A percentile compares a stretch with the other conserved stretches of the same genome.
phyloP scores from a whole-genome alignment of 2,113 vertebrate species.

The Syrrhaptes paradoxus region DNA sequence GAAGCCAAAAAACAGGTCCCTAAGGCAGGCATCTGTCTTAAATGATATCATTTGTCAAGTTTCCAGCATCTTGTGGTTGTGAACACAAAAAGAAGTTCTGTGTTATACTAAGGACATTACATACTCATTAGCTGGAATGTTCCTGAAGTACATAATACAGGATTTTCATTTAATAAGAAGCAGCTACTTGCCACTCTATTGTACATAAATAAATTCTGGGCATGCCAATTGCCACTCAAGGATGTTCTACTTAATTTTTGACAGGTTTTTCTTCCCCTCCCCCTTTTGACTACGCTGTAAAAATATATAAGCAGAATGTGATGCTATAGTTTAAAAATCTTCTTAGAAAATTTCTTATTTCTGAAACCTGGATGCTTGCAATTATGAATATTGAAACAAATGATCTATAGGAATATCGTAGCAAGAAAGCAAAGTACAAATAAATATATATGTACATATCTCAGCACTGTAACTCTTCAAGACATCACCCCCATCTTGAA shows the following conservation, averaged over 20 bases:
- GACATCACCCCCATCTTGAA: not conserved
- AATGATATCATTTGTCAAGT: slow-evolving; percentile 82
- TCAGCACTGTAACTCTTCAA: not conserved
- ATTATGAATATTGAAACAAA: not conserved
- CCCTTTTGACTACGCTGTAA: not conserved
- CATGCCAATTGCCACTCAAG: slow-evolving; percentile 53
- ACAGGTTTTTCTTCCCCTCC: slow-evolving; percentile 28
- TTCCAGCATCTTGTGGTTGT: slow-evolving; percentile 77
- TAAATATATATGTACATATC: not conserved
- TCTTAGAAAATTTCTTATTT: not conserved
- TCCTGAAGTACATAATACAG: slow-evolving; percentile 67
- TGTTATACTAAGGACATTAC: slow-evolving; percentile 67
- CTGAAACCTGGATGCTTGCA: not conserved
- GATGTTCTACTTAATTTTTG: slow-evolving; percentile 41
- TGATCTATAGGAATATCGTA: not conserved
- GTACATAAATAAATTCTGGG: slow-evolving; percentile 65
- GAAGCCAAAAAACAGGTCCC: slow-evolving; percentile 80
- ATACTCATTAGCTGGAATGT: slow-evolving; percentile 73
- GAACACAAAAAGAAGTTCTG: slow-evolving; percentile 74
- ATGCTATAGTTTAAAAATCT: not conserved
- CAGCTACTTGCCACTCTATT: slow-evolving; percentile 67
- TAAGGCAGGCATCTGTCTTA: slow-evolving; percentile 82
- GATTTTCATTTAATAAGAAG: slow-evolving; percentile 76
- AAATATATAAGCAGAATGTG: not conserved
- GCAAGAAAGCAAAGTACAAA: not conserved